These are phyloP conservation scores for Trachelus tabidus DNA, from an alignment of 2,888 invertebrate genomes.

Conservation along the genomic window DNA sequence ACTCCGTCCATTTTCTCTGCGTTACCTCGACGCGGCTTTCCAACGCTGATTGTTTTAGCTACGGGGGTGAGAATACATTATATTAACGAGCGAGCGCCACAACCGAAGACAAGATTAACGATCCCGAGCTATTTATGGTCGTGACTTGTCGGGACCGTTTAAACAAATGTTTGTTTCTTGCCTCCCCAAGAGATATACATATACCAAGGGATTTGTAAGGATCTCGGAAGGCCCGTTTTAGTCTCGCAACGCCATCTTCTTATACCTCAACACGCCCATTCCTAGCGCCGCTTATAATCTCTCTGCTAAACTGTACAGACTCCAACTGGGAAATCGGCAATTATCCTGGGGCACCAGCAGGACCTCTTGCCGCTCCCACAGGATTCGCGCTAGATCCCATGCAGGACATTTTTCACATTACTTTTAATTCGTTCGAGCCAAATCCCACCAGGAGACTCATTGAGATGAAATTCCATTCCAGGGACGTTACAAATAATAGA, in stretches of 20 bases:
- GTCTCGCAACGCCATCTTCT: constrained; percentile 27
- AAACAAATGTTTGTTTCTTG: constrained; percentile 56
- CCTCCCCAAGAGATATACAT: constrained; percentile 9
- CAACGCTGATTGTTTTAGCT: constrained; percentile 52
- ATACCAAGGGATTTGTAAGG: background rate
- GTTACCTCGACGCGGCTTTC: background rate
- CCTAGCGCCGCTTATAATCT: constrained; percentile 18
- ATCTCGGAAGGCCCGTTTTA: constrained; percentile 17
- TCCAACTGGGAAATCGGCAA: constrained; percentile 4
- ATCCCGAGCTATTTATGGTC: constrained; percentile 49
- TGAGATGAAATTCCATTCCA: background rate
- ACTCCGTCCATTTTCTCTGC: background rate
- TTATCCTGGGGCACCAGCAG: background rate
- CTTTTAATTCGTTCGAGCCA: background rate
- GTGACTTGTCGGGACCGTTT: constrained; percentile 54
- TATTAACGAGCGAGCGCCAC: constrained; percentile 49
- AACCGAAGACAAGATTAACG: constrained; percentile 55
- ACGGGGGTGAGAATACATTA: constrained; percentile 57
- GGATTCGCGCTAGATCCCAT: background rate
- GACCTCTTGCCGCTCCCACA: background rate
- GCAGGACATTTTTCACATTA: background rate
- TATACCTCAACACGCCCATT: constrained; percentile 33
- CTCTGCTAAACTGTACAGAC: constrained; percentile 14
- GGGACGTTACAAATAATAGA: background rate
- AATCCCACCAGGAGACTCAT: background rate